Base-by-base conservation (phyloP, 2,113 vertebrate species). In the Sceloporus undulatus region DNA sequence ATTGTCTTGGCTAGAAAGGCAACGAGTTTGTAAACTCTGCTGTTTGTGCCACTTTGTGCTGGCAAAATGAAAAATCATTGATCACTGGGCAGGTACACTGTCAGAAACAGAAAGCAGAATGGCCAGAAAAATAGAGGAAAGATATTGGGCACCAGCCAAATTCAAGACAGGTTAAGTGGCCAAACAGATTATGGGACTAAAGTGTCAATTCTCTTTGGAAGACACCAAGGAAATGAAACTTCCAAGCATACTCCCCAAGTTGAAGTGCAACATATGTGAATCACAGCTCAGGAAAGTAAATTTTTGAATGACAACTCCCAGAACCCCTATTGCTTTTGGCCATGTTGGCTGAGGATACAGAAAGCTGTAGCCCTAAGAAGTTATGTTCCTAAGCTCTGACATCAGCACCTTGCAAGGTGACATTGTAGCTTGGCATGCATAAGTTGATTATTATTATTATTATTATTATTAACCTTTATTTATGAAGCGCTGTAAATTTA, bases 21-120 rank as follows among this genome's bases (percentile, higher is more conserved):
- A 91, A 89, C 4, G 0, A 79, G 84, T 92, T 92, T 93, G 93
- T 89, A 93, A 94, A 93, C 93, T 93, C 89, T 71, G 86, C 91
- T 88, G 87, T 73, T 92, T 89, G 87, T 78, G 92, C 91, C 42
- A 82, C 62, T 92, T 88, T 83, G 16, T 62, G 89, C 82, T 62
- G 88, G 82, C 85, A 88, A 1, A 0, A 81, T n/a, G 86, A 90
- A 85, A 91, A 90, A 85, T 59, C 86, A 90, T 88, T 79, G 91
- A 94, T 92, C 93, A 93, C 76, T 0, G 0, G 87, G 54, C 34
- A 80, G 87, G 59, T 54, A 84, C 38, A 34, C 81, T 88, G 92
- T 81, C 48, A 71, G 90, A 91, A 65, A 76, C 78, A 87, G 80
- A 89, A 88, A 80, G 87, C 21, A n/a, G 71, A 84, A 87, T 66